Evolutionary conservation across 1,140 invertebrate species (phyloP), one percentile per base, ranked within the genome.

Genomic region (Temnothorax nylanderi): DNA sequence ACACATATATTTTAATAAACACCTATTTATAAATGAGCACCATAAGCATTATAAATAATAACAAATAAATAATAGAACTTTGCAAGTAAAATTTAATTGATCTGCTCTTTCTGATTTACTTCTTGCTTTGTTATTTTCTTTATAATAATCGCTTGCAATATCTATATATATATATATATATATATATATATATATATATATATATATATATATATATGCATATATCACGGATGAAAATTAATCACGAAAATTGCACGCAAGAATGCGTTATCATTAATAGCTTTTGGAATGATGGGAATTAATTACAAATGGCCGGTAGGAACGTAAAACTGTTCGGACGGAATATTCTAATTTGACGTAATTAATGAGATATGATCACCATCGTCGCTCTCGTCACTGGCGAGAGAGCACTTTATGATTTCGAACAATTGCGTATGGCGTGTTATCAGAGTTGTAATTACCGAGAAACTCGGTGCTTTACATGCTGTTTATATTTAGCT

Each of bases 321-420:
- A 60, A 44, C 8, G 56, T 82, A 71, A 75, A 84, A 84, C 80
- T 84, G 60, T 84, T 84, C 54, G 54, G 44, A 84, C 69, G 69
- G 54, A 75, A 84, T 84, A 84, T 75, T 82, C 80, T 75, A 49
- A 84, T 75, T 84, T 74, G 71, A 37, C n/a, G n/a, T 74, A 75
- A 74, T 82, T 82, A 82, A 72, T 72, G 49, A 71, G 58, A 81
- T 82, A 60, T 54, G 26, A 72, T 58, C 37, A 26, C 37, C n/a
- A 32, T 3, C 47, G 18, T 51, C 34, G 44, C 32, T 64, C 18
- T 64, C 10, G 13, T 54, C 21, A 49, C 37, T 69, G 37, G 8
- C 13, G 11, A 56, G 71, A 62, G 54, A 41, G 80, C 8, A 44
- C 78, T 71, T 56, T 69, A 56, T 71, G 64, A 56, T 81, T 37